Conservation (phyloP, 2,797 vertebrate genomes). For the Channallabes apus region DNA sequence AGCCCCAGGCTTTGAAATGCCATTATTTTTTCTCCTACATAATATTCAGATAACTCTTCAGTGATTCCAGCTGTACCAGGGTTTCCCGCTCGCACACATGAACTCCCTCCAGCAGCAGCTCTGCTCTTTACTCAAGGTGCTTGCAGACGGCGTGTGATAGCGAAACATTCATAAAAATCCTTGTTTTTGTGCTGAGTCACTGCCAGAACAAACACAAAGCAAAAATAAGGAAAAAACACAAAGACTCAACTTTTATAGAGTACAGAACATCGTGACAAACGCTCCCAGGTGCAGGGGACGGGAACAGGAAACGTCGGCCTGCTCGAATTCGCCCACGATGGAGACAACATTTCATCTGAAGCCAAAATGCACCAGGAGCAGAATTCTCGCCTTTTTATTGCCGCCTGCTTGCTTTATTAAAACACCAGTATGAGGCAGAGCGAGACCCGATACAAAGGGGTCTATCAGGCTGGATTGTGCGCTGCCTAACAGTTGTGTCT, state of each 20-base stretch:
- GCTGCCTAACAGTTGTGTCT: no score
- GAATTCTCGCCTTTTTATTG: conserved; percentile 24
- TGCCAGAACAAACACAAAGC: conserved; percentile 2
- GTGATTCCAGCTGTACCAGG: conserved; percentile 23
- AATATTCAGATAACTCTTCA: conserved; percentile 30
- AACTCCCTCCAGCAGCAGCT: conserved; percentile 11
- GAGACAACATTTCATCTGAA: conserved; percentile 11
- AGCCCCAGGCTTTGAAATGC: conserved; percentile 11
- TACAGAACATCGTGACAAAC: neutral
- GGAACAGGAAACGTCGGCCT: neutral
- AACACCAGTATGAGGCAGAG: neutral
- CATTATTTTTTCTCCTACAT: conserved; percentile 33
- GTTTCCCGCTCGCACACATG: conserved; percentile 43
- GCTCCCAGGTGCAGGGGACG: neutral
- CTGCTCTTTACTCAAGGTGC: conserved; percentile 3
- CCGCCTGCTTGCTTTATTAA: conserved; percentile 30
- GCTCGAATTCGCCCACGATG: conserved; percentile 3
- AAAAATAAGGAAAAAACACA: conserved; percentile 35
- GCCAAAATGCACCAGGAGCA: neutral
- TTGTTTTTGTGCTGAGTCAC: conserved; percentile 18
- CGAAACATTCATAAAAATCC: neutral
- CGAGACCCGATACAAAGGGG: neutral
- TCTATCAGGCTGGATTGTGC: neutral
- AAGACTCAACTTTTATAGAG: neutral
- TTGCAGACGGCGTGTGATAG: neutral